Evolutionary conservation across 1,140 invertebrate genomes (phyloP).

Genomic region (Meloidogyne hapla): DNA sequence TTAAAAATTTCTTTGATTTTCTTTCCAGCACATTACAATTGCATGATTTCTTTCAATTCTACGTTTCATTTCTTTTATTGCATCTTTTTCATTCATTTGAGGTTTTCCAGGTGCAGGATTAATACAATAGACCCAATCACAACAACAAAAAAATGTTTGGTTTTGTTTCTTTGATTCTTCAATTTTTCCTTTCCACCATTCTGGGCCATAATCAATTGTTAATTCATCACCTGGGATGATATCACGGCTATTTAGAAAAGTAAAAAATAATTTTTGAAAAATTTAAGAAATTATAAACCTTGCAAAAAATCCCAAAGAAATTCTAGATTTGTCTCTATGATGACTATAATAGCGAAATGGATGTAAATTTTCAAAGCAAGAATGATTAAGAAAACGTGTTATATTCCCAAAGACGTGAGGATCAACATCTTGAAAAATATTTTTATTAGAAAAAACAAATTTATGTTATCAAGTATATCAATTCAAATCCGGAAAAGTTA

Average conservation of each 20-base stretch:
- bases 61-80: conserved; percentile 13
- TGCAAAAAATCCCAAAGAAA: conserved; percentile 33
- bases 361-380: conserved; percentile 34
- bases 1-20: neutral
- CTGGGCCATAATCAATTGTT: conserved; percentile 38
- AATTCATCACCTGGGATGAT: conserved; percentile 41
- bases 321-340: conserved; percentile 27
- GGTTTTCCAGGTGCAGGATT: conserved; percentile 31
- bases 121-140: conserved; percentile 37
- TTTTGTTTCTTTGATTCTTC: neutral
- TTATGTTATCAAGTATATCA: neutral
- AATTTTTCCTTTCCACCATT: conserved; percentile 33
- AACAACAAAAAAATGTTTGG: conserved; percentile 22
- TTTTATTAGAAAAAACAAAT: neutral
- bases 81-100: conserved; percentile 15
- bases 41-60: conserved; percentile 12
- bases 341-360: conserved; percentile 36
- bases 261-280: neutral
- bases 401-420: conserved; percentile 37
- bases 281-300: conserved; percentile 8
- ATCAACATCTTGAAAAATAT: conserved; percentile 31
- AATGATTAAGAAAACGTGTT: conserved; percentile 41
- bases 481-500: neutral
- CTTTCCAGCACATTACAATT: conserved; percentile 17
- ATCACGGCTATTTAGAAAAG: conserved; percentile 25